These are phyloP conservation scores for Turdus rufiventris DNA, from an alignment of 2,113 vertebrate genomes.

Conservation along the genomic window DNA sequence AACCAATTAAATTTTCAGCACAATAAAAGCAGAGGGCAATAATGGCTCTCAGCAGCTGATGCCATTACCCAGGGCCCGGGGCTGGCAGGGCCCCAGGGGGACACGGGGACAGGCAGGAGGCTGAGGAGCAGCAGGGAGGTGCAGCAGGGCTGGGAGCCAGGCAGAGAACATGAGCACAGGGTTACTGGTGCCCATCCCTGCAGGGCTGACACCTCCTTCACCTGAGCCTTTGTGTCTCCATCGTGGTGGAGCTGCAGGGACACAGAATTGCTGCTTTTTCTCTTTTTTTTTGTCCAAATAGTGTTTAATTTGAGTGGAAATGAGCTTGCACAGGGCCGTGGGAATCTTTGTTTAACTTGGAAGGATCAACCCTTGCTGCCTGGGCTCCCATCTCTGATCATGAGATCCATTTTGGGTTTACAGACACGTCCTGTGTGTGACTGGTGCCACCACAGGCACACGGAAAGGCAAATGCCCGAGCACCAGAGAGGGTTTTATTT, in stretches of 20 bases:
- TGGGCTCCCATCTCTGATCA: not conserved
- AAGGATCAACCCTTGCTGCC: not conserved
- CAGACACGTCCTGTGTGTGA: rapidly evolving
- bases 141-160: slow-evolving; percentile 22
- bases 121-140: slow-evolving; percentile 27
- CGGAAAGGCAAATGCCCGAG: not conserved
- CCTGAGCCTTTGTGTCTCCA: not conserved
- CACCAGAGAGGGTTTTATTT: not conserved
- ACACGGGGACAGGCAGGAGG: not conserved
- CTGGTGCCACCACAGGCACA: not conserved
- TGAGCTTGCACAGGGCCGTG: not conserved
- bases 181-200: not conserved
- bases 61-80: slow-evolving; percentile 1
- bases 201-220: slow-evolving; percentile 1
- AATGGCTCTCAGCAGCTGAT: not conserved
- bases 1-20: slow-evolving; percentile 16
- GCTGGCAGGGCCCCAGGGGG: not conserved
- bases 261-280: not conserved
- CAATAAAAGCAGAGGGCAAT: slow-evolving; percentile 15
- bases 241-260: not conserved
- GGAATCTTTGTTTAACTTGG: not conserved
- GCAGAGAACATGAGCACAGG: not conserved
- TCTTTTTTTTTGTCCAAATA: not conserved
- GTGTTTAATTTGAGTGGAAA: not conserved
- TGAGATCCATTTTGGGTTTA: not conserved